A percentile compares a stretch with the other conserved stretches of the same genome.
These are phyloP conservation scores for Galago senegalensis DNA, from an alignment of 2,797 vertebrate species.

Conservation along the genomic window DNA sequence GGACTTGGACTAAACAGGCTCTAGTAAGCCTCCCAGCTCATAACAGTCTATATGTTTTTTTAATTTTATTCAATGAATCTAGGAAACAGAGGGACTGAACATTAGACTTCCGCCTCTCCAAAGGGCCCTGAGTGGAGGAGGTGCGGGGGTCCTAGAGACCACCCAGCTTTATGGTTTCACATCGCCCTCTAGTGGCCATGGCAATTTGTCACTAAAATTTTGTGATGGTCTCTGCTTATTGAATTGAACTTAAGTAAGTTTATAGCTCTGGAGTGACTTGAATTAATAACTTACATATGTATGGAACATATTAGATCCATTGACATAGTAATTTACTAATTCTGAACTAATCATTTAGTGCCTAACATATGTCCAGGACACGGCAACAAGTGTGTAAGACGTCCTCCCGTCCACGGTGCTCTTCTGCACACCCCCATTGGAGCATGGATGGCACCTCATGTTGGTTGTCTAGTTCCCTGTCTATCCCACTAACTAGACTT, in stretches of 20 bases:
- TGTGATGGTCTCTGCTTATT: not conserved
- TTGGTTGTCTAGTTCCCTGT: not conserved
- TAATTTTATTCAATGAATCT: not conserved
- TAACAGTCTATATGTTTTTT: not conserved
- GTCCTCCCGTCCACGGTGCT: rapidly evolving
- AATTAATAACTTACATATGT: not conserved
- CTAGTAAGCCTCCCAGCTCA: not conserved
- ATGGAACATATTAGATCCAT: not conserved
- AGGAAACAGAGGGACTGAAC: not conserved
- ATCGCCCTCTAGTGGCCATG: constrained; percentile 77
- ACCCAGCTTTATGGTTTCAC: constrained; percentile 56
- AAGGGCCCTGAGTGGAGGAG: not conserved
- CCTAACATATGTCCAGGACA: not conserved
- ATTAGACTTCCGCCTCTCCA: not conserved
- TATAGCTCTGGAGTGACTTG: not conserved
- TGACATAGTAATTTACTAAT: not conserved
- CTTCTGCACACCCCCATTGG: rapidly evolving
- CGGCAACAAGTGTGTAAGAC: not conserved
- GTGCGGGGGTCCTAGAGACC: not conserved
- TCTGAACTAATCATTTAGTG: not conserved
- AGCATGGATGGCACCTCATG: not conserved
- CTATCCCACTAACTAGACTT: not conserved
- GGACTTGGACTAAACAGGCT: not conserved
- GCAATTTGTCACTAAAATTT: not conserved
- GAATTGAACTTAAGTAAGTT: not conserved